These are phyloP conservation scores for Sanderia malayensis DNA, from an alignment of 30 jellyfish, hydroid and myxozoan genomes.

Conservation along the genomic window DNA sequence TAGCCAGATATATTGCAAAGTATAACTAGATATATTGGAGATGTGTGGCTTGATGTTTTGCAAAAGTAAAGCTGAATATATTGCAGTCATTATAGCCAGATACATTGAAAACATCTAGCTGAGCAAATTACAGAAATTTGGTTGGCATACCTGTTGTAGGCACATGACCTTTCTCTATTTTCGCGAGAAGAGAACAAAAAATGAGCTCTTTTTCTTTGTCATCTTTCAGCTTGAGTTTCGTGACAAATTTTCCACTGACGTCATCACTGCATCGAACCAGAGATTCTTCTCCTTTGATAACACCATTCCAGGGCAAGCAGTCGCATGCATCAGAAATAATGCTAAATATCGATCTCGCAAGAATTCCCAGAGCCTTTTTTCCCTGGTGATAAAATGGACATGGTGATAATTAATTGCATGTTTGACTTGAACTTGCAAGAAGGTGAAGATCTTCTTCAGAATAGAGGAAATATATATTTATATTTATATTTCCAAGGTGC, in stretches of 20 bases:
- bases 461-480: too few species aligned
- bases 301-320: conserved; percentile 28
- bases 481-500: too few species aligned
- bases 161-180: conserved; percentile 37
- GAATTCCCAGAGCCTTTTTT: conserved; percentile 1
- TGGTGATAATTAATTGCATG: neutral
- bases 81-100: too few species aligned
- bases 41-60: too few species aligned
- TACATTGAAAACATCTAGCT: too few species aligned
- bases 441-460: too few species aligned
- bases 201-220: conserved; percentile 22
- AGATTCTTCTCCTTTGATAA: conserved; percentile 19
- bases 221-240: conserved; percentile 33
- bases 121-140: too few species aligned
- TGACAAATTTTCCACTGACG: conserved; percentile 62
- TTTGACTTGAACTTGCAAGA: too few species aligned
- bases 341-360: conserved; percentile 21
- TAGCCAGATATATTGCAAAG: too few species aligned
- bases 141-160: conserved; percentile 63
- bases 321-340: conserved; percentile 54
- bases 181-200: conserved; percentile 40
- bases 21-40: too few species aligned
- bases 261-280: conserved; percentile 61
- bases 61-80: too few species aligned
- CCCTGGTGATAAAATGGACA: conserved; percentile 16